Conservation (phyloP, 2,888 invertebrate genomes). For the Fragum sueziense region DNA sequence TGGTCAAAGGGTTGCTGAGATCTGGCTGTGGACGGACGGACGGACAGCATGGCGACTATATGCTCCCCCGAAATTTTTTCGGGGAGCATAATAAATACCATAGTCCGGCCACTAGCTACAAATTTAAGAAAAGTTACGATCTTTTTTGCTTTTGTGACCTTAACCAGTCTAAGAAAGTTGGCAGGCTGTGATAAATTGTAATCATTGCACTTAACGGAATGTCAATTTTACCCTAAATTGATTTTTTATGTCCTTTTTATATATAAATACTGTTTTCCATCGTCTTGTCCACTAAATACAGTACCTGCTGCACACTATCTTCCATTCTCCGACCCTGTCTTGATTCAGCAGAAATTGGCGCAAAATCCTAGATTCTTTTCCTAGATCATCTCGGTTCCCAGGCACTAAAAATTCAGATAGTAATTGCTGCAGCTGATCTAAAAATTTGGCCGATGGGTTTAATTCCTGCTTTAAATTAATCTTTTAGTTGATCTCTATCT, state of each 20-base stretch:
- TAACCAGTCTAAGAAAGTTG: constrained; percentile 31
- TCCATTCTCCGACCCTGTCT: background rate
- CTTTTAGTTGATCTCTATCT: background rate
- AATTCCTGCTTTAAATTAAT: background rate
- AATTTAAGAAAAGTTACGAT: constrained; percentile 4
- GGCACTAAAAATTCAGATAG: background rate
- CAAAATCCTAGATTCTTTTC: background rate
- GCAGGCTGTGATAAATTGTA: constrained; percentile 30
- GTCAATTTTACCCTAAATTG: constrained; percentile 37
- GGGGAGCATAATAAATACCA: too few species aligned
- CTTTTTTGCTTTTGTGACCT: constrained; percentile 24
- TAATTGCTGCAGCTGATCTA: background rate
- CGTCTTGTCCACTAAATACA: constrained; percentile 21
- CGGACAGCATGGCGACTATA: too few species aligned
- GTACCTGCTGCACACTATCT: constrained; percentile 38
- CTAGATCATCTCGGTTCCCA: background rate
- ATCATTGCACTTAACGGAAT: constrained; percentile 40
- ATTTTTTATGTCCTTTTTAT: background rate
- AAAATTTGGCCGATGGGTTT: background rate
- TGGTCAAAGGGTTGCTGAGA: too few species aligned
- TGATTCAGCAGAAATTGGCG: background rate
- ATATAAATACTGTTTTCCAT: constrained; percentile 30
- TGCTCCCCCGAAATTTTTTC: too few species aligned
- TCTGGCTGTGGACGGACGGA: too few species aligned
- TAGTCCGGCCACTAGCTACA: constrained; percentile 32